phyloP scores from a whole-genome alignment of 30 jellyfish, hydroid and myxozoan species.

The Clytia hemisphaerica region DNA sequence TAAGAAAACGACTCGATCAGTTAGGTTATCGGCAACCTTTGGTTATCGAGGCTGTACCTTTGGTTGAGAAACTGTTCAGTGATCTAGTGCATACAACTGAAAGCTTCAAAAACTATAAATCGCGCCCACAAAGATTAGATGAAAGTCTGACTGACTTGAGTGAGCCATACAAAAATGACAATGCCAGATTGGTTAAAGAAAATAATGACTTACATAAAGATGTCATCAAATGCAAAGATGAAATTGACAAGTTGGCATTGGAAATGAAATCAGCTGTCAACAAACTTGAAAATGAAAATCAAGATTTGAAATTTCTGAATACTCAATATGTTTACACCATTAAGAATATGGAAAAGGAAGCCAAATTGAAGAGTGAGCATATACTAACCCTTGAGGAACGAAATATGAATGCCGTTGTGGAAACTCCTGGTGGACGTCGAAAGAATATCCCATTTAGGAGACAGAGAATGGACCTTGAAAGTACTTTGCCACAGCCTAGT shows the following conservation, averaged over 20 bases:
- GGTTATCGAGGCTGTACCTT: slow-evolving; percentile 89
- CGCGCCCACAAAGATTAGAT: slow-evolving; percentile 30
- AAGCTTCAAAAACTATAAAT: slow-evolving; percentile 68
- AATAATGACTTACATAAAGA: slow-evolving; percentile 83
- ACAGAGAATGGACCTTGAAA: slow-evolving; percentile 86
- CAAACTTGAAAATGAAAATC: slow-evolving; percentile 71
- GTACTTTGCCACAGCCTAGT: slow-evolving; percentile 55
- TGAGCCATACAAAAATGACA: slow-evolving; percentile 84
- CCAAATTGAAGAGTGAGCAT: slow-evolving; percentile 62
- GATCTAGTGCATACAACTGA: slow-evolving; percentile 93
- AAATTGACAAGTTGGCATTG: slow-evolving; percentile 28
- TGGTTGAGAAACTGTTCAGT: slow-evolving; percentile 83
- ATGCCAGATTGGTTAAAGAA: slow-evolving; percentile 80
- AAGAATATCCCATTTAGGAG: slow-evolving; percentile 82
- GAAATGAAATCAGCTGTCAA: slow-evolving; percentile 48
- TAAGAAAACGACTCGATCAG: slow-evolving; percentile 83
- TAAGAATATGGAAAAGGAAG: slow-evolving; percentile 70
- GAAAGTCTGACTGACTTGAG: slow-evolving; percentile 34
- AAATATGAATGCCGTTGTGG: slow-evolving; percentile 86
- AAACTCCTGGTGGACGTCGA: slow-evolving; percentile 92
- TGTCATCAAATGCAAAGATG: slow-evolving; percentile 68
- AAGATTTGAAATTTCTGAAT: slow-evolving; percentile 76
- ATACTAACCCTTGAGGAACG: slow-evolving; percentile 65
- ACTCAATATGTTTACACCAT: slow-evolving; percentile 75
- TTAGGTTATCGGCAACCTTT: slow-evolving; percentile 96